A percentile compares a stretch with the other conserved stretches of the same genome.
Conservation (phyloP, 2,888 invertebrate genomes). For the Chelonus formosanus region DNA sequence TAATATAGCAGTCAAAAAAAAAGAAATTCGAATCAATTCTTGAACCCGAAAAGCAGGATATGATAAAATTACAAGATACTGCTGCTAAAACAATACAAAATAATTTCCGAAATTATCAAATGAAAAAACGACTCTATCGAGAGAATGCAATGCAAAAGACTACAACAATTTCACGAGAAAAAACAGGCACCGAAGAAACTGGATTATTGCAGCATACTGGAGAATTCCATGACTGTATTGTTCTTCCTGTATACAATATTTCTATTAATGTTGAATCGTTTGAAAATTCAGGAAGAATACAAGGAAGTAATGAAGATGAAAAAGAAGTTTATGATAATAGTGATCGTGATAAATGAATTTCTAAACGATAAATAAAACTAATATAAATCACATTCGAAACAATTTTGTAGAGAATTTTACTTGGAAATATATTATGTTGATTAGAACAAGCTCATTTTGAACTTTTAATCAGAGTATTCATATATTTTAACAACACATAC, state of each 20-base stretch:
- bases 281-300: not conserved
- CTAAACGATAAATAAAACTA: too few species aligned
- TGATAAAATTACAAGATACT: not conserved
- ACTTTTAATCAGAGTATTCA: too few species aligned
- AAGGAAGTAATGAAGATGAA: not conserved
- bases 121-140: slow-evolving; percentile 49
- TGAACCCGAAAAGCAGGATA: not conserved
- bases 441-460: too few species aligned
- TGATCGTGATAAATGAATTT: slow-evolving; percentile 35
- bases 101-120: slow-evolving; percentile 47
- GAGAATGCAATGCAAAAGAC: slow-evolving; percentile 53
- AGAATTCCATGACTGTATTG: slow-evolving; percentile 63
- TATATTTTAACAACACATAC: too few species aligned
- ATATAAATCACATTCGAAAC: too few species aligned
- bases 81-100: slow-evolving; percentile 41
- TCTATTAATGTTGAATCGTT: not conserved
- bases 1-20: too few species aligned
- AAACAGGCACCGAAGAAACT: slow-evolving; percentile 33
- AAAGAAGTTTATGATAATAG: not conserved
- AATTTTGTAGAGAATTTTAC: too few species aligned
- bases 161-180: slow-evolving; percentile 46
- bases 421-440: too few species aligned
- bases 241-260: slow-evolving; percentile 45
- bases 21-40: not conserved
- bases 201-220: slow-evolving; percentile 56